Percentiles rank a stretch among this genome's conserved stretches.
These are phyloP conservation scores for Trematomus bernacchii DNA, from an alignment of 2,797 vertebrate species.

Conservation along the genomic window DNA sequence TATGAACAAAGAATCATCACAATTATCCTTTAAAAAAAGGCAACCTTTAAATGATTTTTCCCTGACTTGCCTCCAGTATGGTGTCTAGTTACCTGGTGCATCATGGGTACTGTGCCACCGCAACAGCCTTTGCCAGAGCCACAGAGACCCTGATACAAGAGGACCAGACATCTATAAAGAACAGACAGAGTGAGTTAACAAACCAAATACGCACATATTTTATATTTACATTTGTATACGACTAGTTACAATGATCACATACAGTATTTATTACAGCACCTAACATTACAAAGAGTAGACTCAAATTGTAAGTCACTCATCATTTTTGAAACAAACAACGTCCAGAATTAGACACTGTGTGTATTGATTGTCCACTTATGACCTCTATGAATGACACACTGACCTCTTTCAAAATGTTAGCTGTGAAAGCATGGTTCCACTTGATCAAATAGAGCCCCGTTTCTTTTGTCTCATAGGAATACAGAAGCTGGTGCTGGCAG, in stretches of 20 bases:
- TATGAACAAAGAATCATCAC: too few relatives aligned
- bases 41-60: background rate
- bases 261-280: too few relatives aligned
- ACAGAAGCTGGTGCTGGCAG: constrained; percentile 98
- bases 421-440: background rate
- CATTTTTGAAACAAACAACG: background rate
- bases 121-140: constrained; percentile 95
- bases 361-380: background rate
- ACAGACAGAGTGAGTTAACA: constrained; percentile 96
- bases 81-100: constrained; percentile 98
- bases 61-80: constrained; percentile 85
- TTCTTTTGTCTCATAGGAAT: constrained; percentile 87
- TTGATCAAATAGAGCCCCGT: constrained; percentile 14
- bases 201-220: background rate
- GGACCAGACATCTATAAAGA: constrained; percentile 98
- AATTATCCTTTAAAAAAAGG: too few relatives aligned
- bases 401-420: constrained; percentile 21
- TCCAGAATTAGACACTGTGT: background rate
- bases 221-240: background rate
- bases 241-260: too few relatives aligned
- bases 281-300: too few relatives aligned
- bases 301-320: background rate
- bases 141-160: constrained; percentile 97
- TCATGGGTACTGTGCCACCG: constrained; percentile 97
- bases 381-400: background rate